Conservation (phyloP, 2,888 invertebrate genomes). For the Eristalinus aeneus region DNA sequence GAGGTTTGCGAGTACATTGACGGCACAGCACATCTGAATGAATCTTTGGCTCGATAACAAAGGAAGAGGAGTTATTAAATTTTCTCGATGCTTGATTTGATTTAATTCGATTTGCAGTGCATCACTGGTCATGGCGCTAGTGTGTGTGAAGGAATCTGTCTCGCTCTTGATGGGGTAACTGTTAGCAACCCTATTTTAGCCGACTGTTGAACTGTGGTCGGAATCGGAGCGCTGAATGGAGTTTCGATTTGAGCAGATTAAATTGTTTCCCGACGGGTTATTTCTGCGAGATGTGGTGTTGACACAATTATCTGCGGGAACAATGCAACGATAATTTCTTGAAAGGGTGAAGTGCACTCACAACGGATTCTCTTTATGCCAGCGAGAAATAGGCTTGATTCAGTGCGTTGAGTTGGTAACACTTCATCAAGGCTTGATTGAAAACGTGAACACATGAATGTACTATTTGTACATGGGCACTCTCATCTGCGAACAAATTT, state of each 20-base stretch:
- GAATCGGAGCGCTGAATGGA: slow-evolving; percentile 4
- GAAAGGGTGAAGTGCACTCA: not conserved
- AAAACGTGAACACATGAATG: not conserved
- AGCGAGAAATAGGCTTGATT: not conserved
- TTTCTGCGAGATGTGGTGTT: slow-evolving; percentile 48
- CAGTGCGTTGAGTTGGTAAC: not conserved
- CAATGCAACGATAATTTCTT: not conserved
- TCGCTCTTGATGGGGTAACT: not conserved
- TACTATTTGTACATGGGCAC: not conserved
- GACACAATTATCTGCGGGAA: slow-evolving; percentile 47
- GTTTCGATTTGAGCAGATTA: slow-evolving; percentile 62
- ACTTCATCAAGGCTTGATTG: not conserved
- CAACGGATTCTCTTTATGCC: not conserved
- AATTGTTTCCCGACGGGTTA: slow-evolving; percentile 54
- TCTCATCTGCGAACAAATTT: not conserved
- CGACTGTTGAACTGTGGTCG: slow-evolving; percentile 25
- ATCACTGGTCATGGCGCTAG: slow-evolving; percentile 48
- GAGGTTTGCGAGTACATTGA: slow-evolving; percentile 9
- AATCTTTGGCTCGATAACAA: slow-evolving; percentile 60
- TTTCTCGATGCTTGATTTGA: slow-evolving; percentile 66
- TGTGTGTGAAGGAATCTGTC: slow-evolving; percentile 48
- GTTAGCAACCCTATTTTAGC: slow-evolving; percentile 54
- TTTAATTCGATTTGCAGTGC: slow-evolving; percentile 67
- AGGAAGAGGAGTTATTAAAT: slow-evolving; percentile 66
- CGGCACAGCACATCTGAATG: slow-evolving; percentile 11